These are phyloP conservation scores for Scotopteryx bipunctaria DNA, from an alignment of 2,888 invertebrate genomes.

Conservation along the genomic window DNA sequence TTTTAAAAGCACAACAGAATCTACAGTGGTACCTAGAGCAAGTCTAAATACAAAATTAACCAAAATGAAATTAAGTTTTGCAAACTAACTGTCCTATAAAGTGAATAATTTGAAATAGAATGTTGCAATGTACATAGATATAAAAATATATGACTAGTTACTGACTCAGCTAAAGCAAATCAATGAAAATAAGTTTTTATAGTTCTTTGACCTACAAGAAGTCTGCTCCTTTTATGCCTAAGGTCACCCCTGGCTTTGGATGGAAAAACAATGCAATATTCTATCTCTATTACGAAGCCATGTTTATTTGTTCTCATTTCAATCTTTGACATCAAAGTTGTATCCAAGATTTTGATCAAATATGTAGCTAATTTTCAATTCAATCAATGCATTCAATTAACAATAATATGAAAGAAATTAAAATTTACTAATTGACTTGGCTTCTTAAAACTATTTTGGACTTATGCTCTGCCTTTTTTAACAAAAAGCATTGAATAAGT, in stretches of 20 bases:
- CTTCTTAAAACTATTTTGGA: constrained; percentile 16
- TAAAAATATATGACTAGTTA: background rate
- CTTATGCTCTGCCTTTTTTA: constrained; percentile 41
- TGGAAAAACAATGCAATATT: constrained; percentile 25
- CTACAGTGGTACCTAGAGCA: no score
- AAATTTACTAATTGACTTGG: constrained; percentile 9
- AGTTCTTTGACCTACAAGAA: background rate
- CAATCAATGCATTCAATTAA: no score
- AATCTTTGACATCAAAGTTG: no score
- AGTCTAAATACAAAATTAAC: no score
- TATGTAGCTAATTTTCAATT: no score
- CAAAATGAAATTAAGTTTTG: constrained; percentile 2
- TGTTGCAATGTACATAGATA: constrained; percentile 15
- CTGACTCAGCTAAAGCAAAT: background rate
- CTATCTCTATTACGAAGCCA: constrained; percentile 17
- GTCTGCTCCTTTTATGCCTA: background rate
- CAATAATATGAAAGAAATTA: no score
- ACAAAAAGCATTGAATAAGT: constrained; percentile 43
- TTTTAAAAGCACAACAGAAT: no score
- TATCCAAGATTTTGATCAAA: no score
- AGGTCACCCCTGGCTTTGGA: no score
- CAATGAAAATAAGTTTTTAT: background rate
- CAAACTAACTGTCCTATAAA: background rate
- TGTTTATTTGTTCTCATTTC: no score
- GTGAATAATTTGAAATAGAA: constrained; percentile 1